These are phyloP conservation scores for Cyanoliseus patagonus DNA, from an alignment of 2,113 vertebrate species.

Conservation along the genomic window DNA sequence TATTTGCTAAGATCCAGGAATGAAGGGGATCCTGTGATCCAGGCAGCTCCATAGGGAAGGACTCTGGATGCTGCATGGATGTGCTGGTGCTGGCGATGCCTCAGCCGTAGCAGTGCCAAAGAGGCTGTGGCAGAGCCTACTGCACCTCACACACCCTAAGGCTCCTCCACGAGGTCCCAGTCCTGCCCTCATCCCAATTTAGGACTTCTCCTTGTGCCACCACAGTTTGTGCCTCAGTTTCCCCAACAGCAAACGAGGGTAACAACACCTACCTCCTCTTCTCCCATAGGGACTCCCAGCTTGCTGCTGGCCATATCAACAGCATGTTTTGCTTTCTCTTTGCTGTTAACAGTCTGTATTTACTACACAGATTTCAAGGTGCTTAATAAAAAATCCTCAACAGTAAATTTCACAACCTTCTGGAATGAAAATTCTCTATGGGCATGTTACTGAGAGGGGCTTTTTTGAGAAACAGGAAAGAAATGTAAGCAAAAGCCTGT, in stretches of 20 bases:
- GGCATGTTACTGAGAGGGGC: not conserved
- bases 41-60: not conserved
- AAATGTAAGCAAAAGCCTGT: not conserved
- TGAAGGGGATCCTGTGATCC: accelerated
- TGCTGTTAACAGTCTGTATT: not conserved
- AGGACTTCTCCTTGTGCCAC: not conserved
- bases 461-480: not conserved
- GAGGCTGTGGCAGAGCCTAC: not conserved
- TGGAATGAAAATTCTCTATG: not conserved
- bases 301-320: not conserved
- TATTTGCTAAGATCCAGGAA: not conserved
- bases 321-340: not conserved
- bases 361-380: not conserved
- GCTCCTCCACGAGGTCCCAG: not conserved
- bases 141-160: not conserved
- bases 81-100: not conserved
- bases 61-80: accelerated
- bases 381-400: not conserved
- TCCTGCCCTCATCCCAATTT: not conserved
- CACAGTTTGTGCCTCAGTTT: not conserved
- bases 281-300: not conserved
- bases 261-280: accelerated
- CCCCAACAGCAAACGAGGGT: not conserved
- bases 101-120: accelerated
- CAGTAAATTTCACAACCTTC: not conserved